phyloP scores from a whole-genome alignment of 2,113 vertebrate genomes.

The Nestor notabilis region DNA sequence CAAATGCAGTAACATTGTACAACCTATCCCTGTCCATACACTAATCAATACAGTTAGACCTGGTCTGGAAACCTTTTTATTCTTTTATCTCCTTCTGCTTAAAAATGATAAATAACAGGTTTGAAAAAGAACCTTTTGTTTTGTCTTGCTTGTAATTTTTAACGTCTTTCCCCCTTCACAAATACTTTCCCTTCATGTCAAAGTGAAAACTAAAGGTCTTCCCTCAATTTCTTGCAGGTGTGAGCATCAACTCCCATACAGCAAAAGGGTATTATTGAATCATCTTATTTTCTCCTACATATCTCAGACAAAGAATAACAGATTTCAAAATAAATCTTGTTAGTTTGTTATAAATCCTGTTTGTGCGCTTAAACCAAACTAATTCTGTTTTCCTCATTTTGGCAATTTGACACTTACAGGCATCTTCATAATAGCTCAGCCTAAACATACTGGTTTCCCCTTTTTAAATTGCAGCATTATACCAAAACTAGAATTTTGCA shows the following conservation, averaged over 20 bases:
- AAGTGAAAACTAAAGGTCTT: not conserved
- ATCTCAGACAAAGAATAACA: not conserved
- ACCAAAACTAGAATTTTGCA: not conserved
- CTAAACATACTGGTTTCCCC: fast-evolving
- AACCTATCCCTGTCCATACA: not conserved
- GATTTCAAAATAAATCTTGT: not conserved
- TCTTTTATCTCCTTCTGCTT: not conserved
- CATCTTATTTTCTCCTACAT: not conserved
- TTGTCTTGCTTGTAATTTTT: not conserved
- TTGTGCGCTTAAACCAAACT: not conserved
- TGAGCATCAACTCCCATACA: not conserved
- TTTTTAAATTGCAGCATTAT: not conserved
- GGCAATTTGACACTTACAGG: not conserved
- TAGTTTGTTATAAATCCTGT: not conserved
- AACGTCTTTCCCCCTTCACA: not conserved
- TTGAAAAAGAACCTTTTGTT: not conserved
- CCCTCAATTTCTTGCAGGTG: not conserved
- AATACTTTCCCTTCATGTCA: not conserved
- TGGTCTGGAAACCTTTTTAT: not conserved
- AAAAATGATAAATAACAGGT: not conserved
- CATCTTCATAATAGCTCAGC: not conserved
- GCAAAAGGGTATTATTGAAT: not conserved
- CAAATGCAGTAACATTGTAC: not conserved
- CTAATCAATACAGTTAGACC: not conserved
- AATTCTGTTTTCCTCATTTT: not conserved